Evolutionary conservation across 2,113 vertebrate species (phyloP).

Genomic region (Seriola rivoliana): DNA sequence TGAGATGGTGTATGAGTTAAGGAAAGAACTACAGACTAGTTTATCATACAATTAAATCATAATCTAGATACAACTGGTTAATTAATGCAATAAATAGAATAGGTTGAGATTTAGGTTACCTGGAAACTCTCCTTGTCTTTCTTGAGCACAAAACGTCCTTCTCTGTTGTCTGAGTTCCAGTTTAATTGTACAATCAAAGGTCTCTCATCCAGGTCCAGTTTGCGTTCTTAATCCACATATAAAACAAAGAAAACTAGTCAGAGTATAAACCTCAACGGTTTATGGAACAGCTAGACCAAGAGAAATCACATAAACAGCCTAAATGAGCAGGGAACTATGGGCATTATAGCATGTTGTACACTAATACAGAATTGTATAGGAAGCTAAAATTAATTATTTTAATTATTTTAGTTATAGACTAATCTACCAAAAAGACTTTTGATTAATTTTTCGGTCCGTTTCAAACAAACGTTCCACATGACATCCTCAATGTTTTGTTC

Average conservation of each 20-base stretch:
- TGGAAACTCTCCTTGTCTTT: conserved; percentile 87
- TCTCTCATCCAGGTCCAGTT: conserved; percentile 90
- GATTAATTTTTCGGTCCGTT: not conserved
- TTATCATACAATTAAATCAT: not conserved
- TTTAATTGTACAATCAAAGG: conserved; percentile 94
- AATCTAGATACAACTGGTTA: not conserved
- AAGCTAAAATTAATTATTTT: no score
- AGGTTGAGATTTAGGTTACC: conserved; percentile 73
- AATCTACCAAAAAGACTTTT: not conserved
- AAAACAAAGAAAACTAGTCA: conserved; percentile 21
- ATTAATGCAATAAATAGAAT: no score
- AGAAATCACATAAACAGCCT: not conserved
- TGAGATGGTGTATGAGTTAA: not conserved
- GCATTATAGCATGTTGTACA: no score
- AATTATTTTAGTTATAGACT: no score
- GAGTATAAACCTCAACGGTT: not conserved
- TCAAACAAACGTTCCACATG: no score
- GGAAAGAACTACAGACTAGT: not conserved
- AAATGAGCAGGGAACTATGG: not conserved
- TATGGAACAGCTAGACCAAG: not conserved
- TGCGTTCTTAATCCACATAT: conserved; percentile 87
- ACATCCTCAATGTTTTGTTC: no score
- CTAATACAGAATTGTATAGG: no score
- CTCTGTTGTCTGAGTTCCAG: conserved; percentile 92
- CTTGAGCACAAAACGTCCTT: conserved; percentile 93